Conservation (phyloP, 2,888 invertebrate genomes). For the Nomada goodeniana region DNA sequence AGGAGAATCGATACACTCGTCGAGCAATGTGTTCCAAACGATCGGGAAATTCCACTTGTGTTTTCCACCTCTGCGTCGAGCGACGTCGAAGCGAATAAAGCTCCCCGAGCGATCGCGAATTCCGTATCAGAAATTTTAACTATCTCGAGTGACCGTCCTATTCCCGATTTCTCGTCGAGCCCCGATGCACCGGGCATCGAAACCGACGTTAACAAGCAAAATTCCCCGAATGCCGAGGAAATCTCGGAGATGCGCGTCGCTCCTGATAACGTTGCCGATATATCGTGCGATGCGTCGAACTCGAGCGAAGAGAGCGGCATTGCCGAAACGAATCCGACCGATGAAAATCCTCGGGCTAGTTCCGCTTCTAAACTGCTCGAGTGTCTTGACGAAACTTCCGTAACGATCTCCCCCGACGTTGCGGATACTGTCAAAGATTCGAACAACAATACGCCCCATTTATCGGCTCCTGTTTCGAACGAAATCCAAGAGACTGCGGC, state of each 20-base stretch:
- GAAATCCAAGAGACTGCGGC: not conserved
- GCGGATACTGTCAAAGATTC: slow-evolving; percentile 20
- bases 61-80: slow-evolving; percentile 19
- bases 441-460: slow-evolving; percentile 14
- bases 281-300: slow-evolving; percentile 19
- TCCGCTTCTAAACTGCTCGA: not conserved
- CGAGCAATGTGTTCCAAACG: not conserved
- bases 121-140: slow-evolving; percentile 42
- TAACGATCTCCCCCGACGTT: not conserved
- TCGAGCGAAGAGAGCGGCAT: slow-evolving; percentile 3
- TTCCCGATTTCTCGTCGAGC: slow-evolving; percentile 17
- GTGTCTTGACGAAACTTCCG: not conserved
- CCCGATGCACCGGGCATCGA: slow-evolving; percentile 31
- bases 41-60: not conserved
- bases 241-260: slow-evolving; percentile 18
- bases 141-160: slow-evolving; percentile 48
- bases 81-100: slow-evolving; percentile 26
- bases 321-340: not conserved
- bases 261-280: slow-evolving; percentile 35
- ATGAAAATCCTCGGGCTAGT: slow-evolving; percentile 4
- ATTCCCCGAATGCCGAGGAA: slow-evolving; percentile 29
- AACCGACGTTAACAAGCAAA: slow-evolving; percentile 48
- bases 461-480: not conserved
- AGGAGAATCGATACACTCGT: not conserved
- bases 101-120: slow-evolving; percentile 10